Evolutionary conservation across 2,888 invertebrate species (phyloP).

Genomic region (Margaritifera margaritifera): DNA sequence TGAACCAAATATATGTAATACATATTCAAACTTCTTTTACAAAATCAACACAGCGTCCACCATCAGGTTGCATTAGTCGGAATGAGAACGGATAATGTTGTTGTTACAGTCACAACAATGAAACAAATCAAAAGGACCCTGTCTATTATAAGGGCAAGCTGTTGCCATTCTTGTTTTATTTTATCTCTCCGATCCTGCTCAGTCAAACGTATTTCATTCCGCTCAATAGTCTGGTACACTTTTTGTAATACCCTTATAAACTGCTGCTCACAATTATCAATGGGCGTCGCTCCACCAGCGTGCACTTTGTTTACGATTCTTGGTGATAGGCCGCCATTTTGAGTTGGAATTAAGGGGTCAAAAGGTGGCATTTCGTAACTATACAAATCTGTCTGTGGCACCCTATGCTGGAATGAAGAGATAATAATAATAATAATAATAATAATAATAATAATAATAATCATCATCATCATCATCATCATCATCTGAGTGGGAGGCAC

Average conservation of each 20-base stretch:
- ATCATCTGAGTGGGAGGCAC: no score
- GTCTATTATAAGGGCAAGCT: slow-evolving; percentile 85
- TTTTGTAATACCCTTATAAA: slow-evolving; percentile 81
- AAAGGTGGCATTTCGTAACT: slow-evolving; percentile 39
- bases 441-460: no score
- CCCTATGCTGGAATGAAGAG: slow-evolving; percentile 39
- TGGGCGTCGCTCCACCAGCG: slow-evolving; percentile 28
- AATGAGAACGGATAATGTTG: slow-evolving; percentile 42
- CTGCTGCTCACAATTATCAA: slow-evolving; percentile 77
- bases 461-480: no score
- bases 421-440: slow-evolving; percentile 1
- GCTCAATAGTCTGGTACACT: slow-evolving; percentile 84
- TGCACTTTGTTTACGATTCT: slow-evolving; percentile 46
- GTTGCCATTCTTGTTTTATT: slow-evolving; percentile 86
- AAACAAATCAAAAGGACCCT: slow-evolving; percentile 75
- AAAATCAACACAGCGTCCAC: no score
- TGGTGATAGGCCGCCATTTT: slow-evolving; percentile 61
- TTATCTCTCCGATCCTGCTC: slow-evolving; percentile 87
- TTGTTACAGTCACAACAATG: slow-evolving; percentile 58
- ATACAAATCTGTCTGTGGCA: slow-evolving; percentile 44
- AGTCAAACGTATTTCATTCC: slow-evolving; percentile 83
- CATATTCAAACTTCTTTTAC: no score
- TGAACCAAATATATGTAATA: no score
- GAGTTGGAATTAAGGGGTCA: slow-evolving; percentile 40
- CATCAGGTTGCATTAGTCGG: slow-evolving; percentile 18